Evolutionary conservation across 2,797 vertebrate genomes (phyloP), one percentile per base, ranked within the genome.

Genomic region (Epinephelus malabaricus): DNA sequence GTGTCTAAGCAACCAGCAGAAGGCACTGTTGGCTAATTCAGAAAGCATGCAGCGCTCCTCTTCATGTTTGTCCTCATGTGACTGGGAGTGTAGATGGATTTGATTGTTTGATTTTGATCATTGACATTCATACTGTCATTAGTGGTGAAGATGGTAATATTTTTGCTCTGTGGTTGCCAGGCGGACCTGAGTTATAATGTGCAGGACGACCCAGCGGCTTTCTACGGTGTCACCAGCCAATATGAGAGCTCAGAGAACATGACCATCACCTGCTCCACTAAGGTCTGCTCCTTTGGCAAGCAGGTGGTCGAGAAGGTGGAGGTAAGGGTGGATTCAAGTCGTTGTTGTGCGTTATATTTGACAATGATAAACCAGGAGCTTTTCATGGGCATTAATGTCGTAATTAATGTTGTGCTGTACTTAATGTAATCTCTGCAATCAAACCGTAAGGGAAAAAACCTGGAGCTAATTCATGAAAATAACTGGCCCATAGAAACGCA

Each of bases 251-350:
- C 98, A 0, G 98, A 99, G 93, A 99, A 99, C 89, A 99, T 99
- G 97, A 99, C 98, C 88, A 99, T 99, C 95, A 99, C 98, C 92
- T 99, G 98, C 93, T 99, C 98, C 89, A 99, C 98, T 90, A 99
- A 99, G 96, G 98, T 99, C 89, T 99, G 98, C 95, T 99, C 98
- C 17, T 99, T 99, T 43, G 98, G 98, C 79, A 99, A 99, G 94
- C 98, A 99, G 96, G 98, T 99, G 91, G 98, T 99, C 65, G 98
- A 99, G 94, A 99, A 99, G 93, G 98, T 99, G 91, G 98, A 99
- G 98, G 98, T 99, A 93, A 92, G 97, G 80, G 40, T 6, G 17
- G 0, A 0, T 61, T 63, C 19, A 45, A 3, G 18, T 14, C 11
- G 25, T 12, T 7, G n/a, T n/a, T 2, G 14, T 63, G 51, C 13